These are phyloP conservation scores for Pongo pygmaeus DNA, from an alignment of 2,113 vertebrate genomes.

Conservation along the genomic window DNA sequence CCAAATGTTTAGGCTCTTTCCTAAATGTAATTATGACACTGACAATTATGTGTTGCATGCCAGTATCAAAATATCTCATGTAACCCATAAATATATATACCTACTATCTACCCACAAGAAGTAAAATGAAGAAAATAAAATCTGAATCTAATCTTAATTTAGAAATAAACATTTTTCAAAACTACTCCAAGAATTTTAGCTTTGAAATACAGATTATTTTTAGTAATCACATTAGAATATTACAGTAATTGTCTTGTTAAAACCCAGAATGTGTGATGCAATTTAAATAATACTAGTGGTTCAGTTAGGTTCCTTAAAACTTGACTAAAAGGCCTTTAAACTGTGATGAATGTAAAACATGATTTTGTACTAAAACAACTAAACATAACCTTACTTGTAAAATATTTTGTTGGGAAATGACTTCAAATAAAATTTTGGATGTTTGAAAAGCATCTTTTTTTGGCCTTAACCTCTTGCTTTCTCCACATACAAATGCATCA, in stretches of 20 bases:
- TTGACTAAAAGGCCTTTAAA: background rate
- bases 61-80: too few relatives aligned
- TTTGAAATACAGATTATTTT: background rate
- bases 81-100: too few relatives aligned
- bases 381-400: background rate
- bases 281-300: background rate
- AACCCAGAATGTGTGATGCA: background rate
- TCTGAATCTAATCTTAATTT: background rate
- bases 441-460: background rate
- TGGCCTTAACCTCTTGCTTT: background rate
- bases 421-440: background rate
- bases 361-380: background rate
- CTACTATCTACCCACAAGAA: too few relatives aligned
- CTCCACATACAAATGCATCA: background rate
- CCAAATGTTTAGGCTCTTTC: background rate
- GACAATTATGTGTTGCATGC: background rate
- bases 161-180: background rate
- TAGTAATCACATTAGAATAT: background rate
- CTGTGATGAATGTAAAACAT: background rate
- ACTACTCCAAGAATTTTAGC: background rate
- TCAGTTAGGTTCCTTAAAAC: background rate
- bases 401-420: background rate
- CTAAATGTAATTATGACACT: background rate
- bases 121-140: background rate
- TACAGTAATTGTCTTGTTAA: background rate